These are phyloP conservation scores for Hyppa rectilinea DNA, from an alignment of 2,888 invertebrate species.

Conservation along the genomic window DNA sequence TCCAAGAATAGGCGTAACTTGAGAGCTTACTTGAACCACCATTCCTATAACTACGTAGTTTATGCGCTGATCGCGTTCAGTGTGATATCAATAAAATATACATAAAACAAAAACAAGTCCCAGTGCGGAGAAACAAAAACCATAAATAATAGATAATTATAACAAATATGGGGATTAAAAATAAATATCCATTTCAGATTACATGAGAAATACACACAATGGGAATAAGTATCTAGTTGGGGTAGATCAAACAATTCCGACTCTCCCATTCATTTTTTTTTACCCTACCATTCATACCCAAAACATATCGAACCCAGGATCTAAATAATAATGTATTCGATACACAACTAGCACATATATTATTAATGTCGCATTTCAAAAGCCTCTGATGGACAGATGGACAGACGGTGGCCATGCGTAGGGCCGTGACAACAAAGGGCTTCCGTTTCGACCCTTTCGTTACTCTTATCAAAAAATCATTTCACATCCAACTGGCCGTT, in stretches of 20 bases:
- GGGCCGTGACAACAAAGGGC: slow-evolving; percentile 37
- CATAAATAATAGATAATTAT: no score
- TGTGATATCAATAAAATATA: no score
- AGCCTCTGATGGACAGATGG: slow-evolving; percentile 24
- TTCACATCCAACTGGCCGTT: slow-evolving; percentile 16
- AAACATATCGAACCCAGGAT: slow-evolving; percentile 15
- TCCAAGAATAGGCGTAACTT: background rate
- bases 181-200: background rate
- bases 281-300: background rate
- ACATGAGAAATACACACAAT: background rate
- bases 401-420: slow-evolving; percentile 34
- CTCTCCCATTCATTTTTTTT: background rate
- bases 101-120: no score
- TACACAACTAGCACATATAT: background rate
- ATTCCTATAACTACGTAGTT: background rate
- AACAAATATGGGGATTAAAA: background rate
- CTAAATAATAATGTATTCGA: slow-evolving; percentile 21
- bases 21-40: background rate
- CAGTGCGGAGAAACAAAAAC: no score
- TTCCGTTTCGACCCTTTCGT: slow-evolving; percentile 22
- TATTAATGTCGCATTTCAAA: slow-evolving; percentile 23
- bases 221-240: background rate
- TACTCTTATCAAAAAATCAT: slow-evolving; percentile 40
- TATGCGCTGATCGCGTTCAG: no score
- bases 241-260: background rate